Percentiles rank a stretch among this genome's conserved stretches.
Conservation (phyloP, 2,888 invertebrate species). For the Cephus pulcher region DNA sequence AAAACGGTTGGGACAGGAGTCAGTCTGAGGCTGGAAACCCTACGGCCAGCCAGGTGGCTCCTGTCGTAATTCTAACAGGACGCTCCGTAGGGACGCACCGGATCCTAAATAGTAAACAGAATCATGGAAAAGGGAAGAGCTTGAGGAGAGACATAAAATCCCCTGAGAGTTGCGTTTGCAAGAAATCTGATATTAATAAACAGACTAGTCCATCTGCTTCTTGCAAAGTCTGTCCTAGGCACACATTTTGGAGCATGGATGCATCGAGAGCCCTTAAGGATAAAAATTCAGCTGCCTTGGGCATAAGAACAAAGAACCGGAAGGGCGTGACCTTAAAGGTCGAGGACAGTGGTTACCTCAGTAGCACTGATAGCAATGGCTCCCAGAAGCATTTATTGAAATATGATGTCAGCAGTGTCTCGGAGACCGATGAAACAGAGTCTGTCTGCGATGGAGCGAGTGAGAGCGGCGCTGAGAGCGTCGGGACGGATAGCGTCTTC, state of each 20-base stretch:
- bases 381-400: conserved; percentile 55
- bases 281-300: conserved; percentile 18
- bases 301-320: conserved; percentile 1
- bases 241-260: neutral
- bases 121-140: neutral
- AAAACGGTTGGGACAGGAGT: conserved; percentile 78
- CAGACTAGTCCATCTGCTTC: neutral
- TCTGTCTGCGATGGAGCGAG: conserved; percentile 84
- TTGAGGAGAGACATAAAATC: neutral
- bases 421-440: conserved; percentile 85
- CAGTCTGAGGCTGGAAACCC: conserved; percentile 59
- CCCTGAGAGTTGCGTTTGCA: neutral
- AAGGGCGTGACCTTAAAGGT: conserved; percentile 27
- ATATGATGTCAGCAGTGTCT: conserved; percentile 70
- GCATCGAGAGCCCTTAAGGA: neutral
- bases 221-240: neutral
- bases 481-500: conserved; percentile 88
- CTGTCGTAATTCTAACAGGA: conserved; percentile 54
- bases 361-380: conserved; percentile 81
- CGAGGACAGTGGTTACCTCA: conserved; percentile 84
- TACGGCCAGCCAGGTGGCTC: conserved; percentile 62
- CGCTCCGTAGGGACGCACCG: conserved; percentile 47
- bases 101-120: neutral
- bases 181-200: neutral
- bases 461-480: conserved; percentile 88